These are phyloP conservation scores for Melanotaenia duboulayi DNA, from an alignment of 2,113 vertebrate genomes.

Conservation along the genomic window DNA sequence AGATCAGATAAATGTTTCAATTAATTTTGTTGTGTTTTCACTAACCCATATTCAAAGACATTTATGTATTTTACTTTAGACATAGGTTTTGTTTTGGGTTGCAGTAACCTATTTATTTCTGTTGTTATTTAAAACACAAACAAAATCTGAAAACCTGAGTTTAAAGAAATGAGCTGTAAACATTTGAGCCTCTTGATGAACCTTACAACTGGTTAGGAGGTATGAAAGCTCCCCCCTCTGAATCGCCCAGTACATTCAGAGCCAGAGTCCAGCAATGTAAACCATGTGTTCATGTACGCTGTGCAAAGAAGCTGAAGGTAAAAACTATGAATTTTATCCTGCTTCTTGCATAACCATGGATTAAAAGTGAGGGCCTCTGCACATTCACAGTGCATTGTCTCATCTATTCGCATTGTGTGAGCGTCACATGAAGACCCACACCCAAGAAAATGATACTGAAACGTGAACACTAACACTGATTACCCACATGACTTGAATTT, in stretches of 20 bases:
- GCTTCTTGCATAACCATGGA: neutral
- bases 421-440: neutral
- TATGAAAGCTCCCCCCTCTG: neutral
- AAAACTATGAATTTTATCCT: neutral
- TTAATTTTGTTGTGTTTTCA: neutral
- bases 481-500: constrained; percentile 17
- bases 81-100: no score
- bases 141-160: no score
- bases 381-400: neutral
- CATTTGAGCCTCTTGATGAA: neutral
- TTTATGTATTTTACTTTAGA: no score
- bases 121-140: neutral
- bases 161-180: no score
- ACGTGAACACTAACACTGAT: neutral
- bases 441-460: neutral
- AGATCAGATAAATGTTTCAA: neutral
- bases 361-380: neutral
- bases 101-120: neutral
- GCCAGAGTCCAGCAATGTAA: constrained; percentile 20
- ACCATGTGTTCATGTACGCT: constrained; percentile 15
- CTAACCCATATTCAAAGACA: neutral
- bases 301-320: neutral
- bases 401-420: neutral
- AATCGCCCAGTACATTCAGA: constrained; percentile 4
- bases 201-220: constrained; percentile 2